Conservation (phyloP, 2,113 vertebrate species). For the Sterna hirundo region DNA sequence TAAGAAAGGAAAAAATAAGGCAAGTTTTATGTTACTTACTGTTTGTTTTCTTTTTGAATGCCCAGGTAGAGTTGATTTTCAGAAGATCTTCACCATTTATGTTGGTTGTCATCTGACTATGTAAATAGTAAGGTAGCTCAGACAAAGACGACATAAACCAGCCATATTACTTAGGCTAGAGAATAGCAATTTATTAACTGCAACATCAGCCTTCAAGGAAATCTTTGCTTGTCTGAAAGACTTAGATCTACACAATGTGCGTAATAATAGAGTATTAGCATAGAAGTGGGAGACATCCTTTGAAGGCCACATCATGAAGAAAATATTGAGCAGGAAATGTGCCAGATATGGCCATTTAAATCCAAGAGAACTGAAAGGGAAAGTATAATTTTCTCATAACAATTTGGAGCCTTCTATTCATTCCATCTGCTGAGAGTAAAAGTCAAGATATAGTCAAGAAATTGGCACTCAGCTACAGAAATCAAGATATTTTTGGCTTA, state of each 20-base stretch:
- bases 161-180: neutral
- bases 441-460: neutral
- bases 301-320: neutral
- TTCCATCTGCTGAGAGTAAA: neutral
- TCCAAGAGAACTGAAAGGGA: neutral
- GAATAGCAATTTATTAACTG: neutral
- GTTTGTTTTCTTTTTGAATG: neutral
- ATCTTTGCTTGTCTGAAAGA: neutral
- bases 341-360: neutral
- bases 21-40: neutral
- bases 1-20: constrained; percentile 35
- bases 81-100: neutral
- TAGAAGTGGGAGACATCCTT: neutral
- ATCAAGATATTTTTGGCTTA: neutral
- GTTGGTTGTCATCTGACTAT: neutral
- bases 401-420: neutral
- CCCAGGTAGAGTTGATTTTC: neutral
- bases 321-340: neutral
- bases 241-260: neutral
- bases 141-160: neutral
- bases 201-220: neutral
- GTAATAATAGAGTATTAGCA: neutral
- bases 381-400: neutral
- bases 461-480: neutral
- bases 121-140: neutral